phyloP scores from a whole-genome alignment of 2,797 vertebrate species.

The Silurus lanzhouensis region DNA sequence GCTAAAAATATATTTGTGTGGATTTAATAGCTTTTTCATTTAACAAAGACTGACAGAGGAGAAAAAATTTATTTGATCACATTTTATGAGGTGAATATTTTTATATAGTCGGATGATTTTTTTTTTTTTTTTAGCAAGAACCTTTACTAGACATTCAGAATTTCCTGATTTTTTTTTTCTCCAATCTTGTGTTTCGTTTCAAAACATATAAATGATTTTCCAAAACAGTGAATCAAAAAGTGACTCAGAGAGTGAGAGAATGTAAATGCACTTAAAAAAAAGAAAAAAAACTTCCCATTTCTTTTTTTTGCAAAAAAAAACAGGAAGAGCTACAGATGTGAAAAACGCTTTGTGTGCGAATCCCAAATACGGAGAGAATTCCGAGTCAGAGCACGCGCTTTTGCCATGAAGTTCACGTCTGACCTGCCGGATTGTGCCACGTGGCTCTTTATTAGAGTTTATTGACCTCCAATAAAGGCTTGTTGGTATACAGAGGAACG shows the following conservation, averaged over 20 bases:
- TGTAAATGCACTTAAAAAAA: background rate
- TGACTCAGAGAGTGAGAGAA: conserved; percentile 3
- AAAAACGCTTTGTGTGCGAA: conserved; percentile 40
- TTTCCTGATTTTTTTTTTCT: background rate
- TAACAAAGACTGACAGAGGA: too few species aligned
- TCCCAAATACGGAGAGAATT: conserved; percentile 35
- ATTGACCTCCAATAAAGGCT: conserved; percentile 53
- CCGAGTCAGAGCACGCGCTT: conserved; percentile 35
- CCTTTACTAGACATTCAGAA: background rate
- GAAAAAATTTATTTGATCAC: too few species aligned
- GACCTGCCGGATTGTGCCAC: conserved; percentile 15
- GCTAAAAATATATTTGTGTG: too few species aligned
- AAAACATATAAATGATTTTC: conserved; percentile 27
- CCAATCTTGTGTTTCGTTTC: background rate
- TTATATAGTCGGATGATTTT: too few species aligned
- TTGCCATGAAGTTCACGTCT: conserved; percentile 51
- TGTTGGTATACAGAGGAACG: background rate
- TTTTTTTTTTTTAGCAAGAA: background rate
- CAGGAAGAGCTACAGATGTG: conserved; percentile 48
- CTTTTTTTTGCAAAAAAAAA: conserved; percentile 12
- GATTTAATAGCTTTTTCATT: too few species aligned
- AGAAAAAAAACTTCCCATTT: background rate
- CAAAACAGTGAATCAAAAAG: background rate
- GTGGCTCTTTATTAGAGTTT: conserved; percentile 43
- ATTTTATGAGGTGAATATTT: too few species aligned